These are phyloP conservation scores for Dysidea cf. avara DNA, from an alignment of 37 sponge, comb jelly and placozoan genomes.

Conservation along the genomic window DNA sequence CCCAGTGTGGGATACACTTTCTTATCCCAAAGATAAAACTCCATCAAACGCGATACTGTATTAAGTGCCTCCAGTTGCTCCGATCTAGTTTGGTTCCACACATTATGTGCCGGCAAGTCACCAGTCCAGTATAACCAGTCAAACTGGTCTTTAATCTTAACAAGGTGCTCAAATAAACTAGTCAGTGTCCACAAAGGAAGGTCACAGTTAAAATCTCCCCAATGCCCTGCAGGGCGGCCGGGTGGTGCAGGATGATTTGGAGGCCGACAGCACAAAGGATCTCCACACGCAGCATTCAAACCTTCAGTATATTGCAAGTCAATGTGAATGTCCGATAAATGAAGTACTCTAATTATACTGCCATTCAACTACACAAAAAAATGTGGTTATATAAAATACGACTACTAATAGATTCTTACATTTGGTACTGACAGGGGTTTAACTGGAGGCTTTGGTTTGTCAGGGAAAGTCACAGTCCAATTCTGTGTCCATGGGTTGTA, in stretches of 20 bases:
- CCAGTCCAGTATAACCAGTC: conserved; percentile 94
- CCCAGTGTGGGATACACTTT: conserved; percentile 81
- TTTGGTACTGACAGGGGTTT: conserved; percentile 56
- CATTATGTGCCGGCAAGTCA: conserved; percentile 97
- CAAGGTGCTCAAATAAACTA: conserved; percentile 73
- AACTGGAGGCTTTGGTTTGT: conserved; percentile 65
- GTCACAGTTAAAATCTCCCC: conserved; percentile 95
- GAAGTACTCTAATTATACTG: conserved; percentile 60
- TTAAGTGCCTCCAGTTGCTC: conserved; percentile 69
- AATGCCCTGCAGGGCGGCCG: conserved; percentile 66
- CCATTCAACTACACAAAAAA: conserved; percentile 47
- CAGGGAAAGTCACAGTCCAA: conserved; percentile 72
- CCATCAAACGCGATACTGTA: conserved; percentile 45
- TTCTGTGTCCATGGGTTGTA: conserved; percentile 78
- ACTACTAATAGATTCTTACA: conserved; percentile 16
- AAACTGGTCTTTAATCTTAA: conserved; percentile 54
- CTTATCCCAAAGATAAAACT: conserved; percentile 73
- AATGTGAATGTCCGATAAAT: conserved; percentile 83
- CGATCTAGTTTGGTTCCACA: conserved; percentile 91
- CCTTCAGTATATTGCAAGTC: conserved; percentile 84
- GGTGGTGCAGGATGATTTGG: conserved; percentile 39
- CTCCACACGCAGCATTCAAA: conserved; percentile 78
- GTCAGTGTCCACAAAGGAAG: conserved; percentile 55
- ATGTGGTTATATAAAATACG: too few relatives aligned
- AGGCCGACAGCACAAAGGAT: conserved; percentile 90